phyloP scores from a whole-genome alignment of 2,797 vertebrate species.

The Intellagama lesueurii region DNA sequence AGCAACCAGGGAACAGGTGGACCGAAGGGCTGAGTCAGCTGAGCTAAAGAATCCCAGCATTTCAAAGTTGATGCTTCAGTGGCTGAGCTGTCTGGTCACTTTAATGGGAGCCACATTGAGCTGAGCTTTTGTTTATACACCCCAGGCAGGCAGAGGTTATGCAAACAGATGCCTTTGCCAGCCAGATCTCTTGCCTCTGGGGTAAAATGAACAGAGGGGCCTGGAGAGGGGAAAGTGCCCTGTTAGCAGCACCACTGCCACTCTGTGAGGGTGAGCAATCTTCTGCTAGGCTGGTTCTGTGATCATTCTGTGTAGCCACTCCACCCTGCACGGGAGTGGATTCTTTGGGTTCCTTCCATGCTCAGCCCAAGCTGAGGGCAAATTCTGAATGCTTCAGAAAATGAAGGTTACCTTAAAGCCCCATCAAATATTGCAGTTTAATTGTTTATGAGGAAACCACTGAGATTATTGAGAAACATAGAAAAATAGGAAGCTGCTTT shows the following conservation, averaged over 20 bases:
- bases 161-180: not conserved
- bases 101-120: not conserved
- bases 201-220: not conserved
- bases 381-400: not conserved
- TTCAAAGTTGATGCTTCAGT: not conserved
- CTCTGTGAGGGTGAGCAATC: not conserved
- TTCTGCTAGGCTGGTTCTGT: not conserved
- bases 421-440: not conserved
- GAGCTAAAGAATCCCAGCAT: not conserved
- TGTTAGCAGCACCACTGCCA: too few species aligned
- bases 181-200: not conserved
- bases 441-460: too few species aligned
- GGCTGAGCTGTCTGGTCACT: not conserved
- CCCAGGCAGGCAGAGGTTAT: not conserved
- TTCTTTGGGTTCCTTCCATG: fast-evolving
- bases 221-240: not conserved
- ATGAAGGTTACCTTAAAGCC: not conserved
- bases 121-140: slow-evolving; percentile 14
- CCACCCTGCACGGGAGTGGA: fast-evolving
- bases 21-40: slow-evolving; percentile 17
- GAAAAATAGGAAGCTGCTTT: too few species aligned
- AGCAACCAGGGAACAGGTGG: not conserved
- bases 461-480: not conserved
- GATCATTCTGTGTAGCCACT: not conserved
- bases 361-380: not conserved